Percentiles rank a stretch among this genome's conserved stretches.
Evolutionary conservation across 2,113 vertebrate genomes (phyloP).

Genomic region (Aplodontia rufa): DNA sequence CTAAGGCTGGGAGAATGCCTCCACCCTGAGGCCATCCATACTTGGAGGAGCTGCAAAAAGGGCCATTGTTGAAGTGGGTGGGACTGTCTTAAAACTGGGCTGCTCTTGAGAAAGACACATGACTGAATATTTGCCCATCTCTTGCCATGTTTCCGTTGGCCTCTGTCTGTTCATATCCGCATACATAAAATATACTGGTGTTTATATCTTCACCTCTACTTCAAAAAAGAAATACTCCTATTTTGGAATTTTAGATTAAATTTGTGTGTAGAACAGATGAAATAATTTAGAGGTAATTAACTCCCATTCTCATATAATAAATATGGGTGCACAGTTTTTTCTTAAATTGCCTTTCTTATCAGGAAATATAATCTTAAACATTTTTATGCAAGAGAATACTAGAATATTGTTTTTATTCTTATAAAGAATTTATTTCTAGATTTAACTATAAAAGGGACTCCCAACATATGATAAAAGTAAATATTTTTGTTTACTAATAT

Average conservation of each 20-base stretch:
- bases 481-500: not conserved
- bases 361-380: not conserved
- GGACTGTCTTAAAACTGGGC: not conserved
- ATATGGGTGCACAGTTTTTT: not conserved
- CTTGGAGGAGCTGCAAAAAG: not conserved
- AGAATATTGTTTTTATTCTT: not conserved
- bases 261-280: not conserved
- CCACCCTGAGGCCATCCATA: not conserved
- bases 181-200: slow-evolving; percentile 74
- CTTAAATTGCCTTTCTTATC: not conserved
- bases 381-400: not conserved
- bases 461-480: not conserved
- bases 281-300: slow-evolving; percentile 8
- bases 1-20: not conserved
- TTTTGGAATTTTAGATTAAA: not conserved
- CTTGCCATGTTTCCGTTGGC: slow-evolving; percentile 68
- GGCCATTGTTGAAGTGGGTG: not conserved
- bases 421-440: not conserved
- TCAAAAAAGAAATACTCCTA: not conserved
- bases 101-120: slow-evolving; percentile 31
- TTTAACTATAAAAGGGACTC: not conserved
- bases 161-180: slow-evolving; percentile 64
- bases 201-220: slow-evolving; percentile 56
- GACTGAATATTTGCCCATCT: not conserved
- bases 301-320: not conserved